Base-by-base conservation (phyloP, 2,113 vertebrate genomes). In the Asarcornis scutulata region DNA sequence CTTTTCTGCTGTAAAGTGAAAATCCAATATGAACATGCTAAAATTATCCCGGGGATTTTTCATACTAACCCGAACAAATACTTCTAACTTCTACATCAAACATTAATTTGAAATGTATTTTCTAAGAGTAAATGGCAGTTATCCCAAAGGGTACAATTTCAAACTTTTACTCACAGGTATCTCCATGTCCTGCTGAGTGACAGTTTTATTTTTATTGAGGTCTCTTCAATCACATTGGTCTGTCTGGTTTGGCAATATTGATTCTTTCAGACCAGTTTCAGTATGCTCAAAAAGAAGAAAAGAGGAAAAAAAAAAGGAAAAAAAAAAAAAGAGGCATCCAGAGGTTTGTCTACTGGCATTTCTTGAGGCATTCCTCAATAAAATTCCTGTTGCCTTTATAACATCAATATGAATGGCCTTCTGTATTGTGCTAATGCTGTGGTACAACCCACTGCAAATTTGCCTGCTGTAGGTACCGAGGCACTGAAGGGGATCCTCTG, bases 51-150 rank as follows among this genome's bases (percentile, higher is more conserved):
- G 74, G 36, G 74, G 67, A 75, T 86, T 78, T 89, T 92, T 91
- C 89, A 64, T 82, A 16, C 77, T 59, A 44, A 40, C 89, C 86
- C 92, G 93, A 92, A 78, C 94, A 97, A 94, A 97, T 95, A 94
- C 95, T 95, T 96, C 40, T 76, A 84, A 86, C 27, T 92, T 93
- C 91, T 20, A 82, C 84, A 79, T 89, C 87, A 95, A 95, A 95
- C 91, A 92, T 86, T 95, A 91, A 92, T 94, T 92, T 92, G 8
- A 83, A 91, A 92, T 85, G 84, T 76, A 87, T 86, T 91, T 89
- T 95, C 89, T 93, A 89, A 89, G 84, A 93, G 94, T 81, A 89
- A 91, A 92, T 82, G 95, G 95, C 83, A 96, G 91, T 87, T 93
- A 52, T 29, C 74, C 82, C 55, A 78, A 93, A 76, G 84, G 92